Base-by-base conservation (phyloP, 30 jellyfish, hydroid and myxozoan species). In the Nemopilema nomurai region DNA sequence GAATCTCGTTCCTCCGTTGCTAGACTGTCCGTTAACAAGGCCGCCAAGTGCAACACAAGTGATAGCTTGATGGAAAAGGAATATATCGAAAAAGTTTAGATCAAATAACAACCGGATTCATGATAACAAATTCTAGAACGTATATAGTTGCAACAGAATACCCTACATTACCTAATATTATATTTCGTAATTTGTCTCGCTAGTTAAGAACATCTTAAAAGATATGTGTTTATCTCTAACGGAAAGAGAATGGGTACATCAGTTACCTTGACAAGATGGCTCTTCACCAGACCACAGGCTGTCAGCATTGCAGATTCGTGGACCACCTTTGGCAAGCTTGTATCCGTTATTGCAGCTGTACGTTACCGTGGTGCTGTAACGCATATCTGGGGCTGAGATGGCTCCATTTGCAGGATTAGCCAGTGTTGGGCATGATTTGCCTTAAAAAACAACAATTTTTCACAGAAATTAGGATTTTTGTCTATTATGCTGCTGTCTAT, bases 231-330 rank as follows among this genome's bases (percentile, higher is more conserved):
- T n/a, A n/a, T n/a, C n/a, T n/a, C n/a, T n/a, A n/a, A n/a, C n/a
- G n/a, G 57, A 41, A 41, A 41, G 57, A 41, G 9, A 41, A 41
- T 6, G 13, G 9, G 57, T 41, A 41, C 9, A 41, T 41, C 57
- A 41, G 13, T 41, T 87, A 90, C 99, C 78, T 81, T 90, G 84
- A 32, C 99, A 95, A 20, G 81, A 57, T 0, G 98, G 97, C 67
- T 74, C 86, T 30, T 83, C 62, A 6, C 99, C 99, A 71, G 99
- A 90, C 97, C 97, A 95, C 73, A 77, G 84, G 26, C 97, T 97
- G 41, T 95, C 89, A 50, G 94, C 96, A 62, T 68, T 81, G 74
- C 99, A 95, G 13, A 87, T 68, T 69, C 97, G 82, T 57, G 80
- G 67, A 22, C 78, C 62, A 3, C 87, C 28, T 4, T 91, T 94